phyloP scores from a whole-genome alignment of 2,113 vertebrate genomes.

The Trematocara marginatum region DNA sequence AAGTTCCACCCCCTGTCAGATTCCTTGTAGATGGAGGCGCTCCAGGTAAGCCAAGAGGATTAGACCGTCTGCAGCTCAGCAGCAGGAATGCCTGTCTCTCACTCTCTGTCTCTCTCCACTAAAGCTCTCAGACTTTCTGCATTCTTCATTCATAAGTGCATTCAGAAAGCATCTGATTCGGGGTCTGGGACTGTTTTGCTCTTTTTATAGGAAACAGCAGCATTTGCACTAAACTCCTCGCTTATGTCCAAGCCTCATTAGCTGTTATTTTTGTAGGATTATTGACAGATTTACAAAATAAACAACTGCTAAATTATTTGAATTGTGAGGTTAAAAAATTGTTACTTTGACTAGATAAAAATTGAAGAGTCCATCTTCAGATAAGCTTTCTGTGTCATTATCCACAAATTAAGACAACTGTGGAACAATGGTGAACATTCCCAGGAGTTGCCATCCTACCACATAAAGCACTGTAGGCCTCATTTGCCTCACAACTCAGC shows the following conservation, averaged over 20 bases:
- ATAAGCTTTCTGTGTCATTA: neutral
- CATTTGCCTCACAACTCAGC: neutral
- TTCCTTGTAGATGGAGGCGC: neutral
- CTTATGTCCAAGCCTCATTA: neutral
- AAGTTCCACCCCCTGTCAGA: neutral
- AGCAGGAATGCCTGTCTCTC: neutral
- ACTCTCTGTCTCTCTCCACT: neutral
- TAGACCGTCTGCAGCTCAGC: neutral
- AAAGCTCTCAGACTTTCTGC: neutral
- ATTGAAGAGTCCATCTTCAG: neutral
- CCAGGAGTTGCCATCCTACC: neutral
- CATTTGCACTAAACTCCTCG: neutral
- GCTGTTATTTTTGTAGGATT: neutral
- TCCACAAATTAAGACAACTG: neutral
- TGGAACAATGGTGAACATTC: neutral
- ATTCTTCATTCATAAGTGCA: neutral
- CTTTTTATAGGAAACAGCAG: neutral
- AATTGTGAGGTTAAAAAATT: neutral
- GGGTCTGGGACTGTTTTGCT: neutral
- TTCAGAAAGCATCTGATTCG: neutral
- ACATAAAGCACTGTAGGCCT: neutral
- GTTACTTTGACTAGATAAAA: neutral
- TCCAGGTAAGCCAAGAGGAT: conserved; percentile 19
- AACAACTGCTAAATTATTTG: neutral
- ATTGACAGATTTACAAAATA: neutral